A percentile compares a stretch with the other conserved stretches of the same genome.
Evolutionary conservation across 2,888 invertebrate species (phyloP).

Genomic region (Coleophora deauratella): DNA sequence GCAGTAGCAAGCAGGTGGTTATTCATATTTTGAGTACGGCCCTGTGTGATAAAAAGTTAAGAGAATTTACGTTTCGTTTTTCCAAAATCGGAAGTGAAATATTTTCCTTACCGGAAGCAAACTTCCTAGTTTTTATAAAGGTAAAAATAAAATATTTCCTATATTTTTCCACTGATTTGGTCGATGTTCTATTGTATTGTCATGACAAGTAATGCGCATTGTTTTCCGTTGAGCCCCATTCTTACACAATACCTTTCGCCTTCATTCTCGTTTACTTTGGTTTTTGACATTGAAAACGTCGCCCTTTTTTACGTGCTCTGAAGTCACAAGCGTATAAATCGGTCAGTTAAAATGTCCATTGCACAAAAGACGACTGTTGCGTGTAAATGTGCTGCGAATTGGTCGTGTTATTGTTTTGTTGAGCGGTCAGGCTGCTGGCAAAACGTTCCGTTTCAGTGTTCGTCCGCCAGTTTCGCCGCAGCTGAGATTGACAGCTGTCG

Average conservation of each 20-base stretch:
- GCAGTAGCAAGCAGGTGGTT: too few species aligned
- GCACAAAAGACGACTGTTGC: conserved; percentile 25
- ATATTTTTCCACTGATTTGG: conserved; percentile 9
- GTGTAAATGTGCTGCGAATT: conserved; percentile 18
- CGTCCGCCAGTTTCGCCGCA: conserved; percentile 48
- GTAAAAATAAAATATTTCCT: conserved; percentile 6
- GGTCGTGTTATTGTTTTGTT: conserved; percentile 52
- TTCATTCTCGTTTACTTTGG: conserved; percentile 28
- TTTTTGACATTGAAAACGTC: conserved; percentile 33
- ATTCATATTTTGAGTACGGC: too few species aligned
- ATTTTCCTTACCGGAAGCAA: not conserved
- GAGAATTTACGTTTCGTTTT: conserved; percentile 17
- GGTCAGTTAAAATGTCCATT: conserved; percentile 26
- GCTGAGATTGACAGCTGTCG: conserved; percentile 48
- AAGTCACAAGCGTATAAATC: conserved; percentile 17
- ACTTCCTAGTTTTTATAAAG: conserved; percentile 12
- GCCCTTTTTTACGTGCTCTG: not conserved
- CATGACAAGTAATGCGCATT: conserved; percentile 16
- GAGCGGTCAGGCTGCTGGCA: conserved; percentile 30
- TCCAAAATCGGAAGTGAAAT: conserved; percentile 12
- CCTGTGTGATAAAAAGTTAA: conserved; percentile 1
- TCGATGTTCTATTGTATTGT: conserved; percentile 1
- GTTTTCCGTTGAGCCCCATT: conserved; percentile 13
- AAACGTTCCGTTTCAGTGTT: conserved; percentile 44
- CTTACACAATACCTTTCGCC: conserved; percentile 24